Evolutionary conservation across 1,140 invertebrate genomes (phyloP).

Genomic region (Bombus confusus): DNA sequence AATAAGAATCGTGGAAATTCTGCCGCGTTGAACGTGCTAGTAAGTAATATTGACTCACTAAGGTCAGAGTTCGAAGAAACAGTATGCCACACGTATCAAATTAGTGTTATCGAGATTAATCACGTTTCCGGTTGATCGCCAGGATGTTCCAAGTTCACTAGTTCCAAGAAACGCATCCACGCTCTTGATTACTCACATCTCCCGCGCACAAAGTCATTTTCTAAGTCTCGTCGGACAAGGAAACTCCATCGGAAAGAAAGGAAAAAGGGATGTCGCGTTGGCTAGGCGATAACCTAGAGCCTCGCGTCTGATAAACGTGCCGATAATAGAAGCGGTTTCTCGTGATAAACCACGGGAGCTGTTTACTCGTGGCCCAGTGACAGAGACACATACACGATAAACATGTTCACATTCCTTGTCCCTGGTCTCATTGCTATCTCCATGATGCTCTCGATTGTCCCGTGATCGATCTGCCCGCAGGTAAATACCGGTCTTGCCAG

Average conservation of each 20-base stretch:
- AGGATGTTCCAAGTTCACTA: not conserved
- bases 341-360: constrained; percentile 40
- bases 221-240: not conserved
- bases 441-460: not conserved
- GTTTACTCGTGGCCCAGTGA: constrained; percentile 46
- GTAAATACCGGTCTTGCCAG: constrained; percentile 46
- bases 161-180: not conserved
- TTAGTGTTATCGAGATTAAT: not conserved
- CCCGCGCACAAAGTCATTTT: not conserved
- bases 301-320: constrained; percentile 48
- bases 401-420: constrained; percentile 12
- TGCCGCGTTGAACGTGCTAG: no score
- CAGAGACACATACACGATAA: constrained; percentile 25
- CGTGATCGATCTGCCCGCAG: constrained; percentile 25
- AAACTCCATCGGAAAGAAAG: not conserved
- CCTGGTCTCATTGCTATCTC: constrained; percentile 23
- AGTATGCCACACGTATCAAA: not conserved
- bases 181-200: constrained; percentile 12
- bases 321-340: constrained; percentile 26
- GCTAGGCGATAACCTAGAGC: constrained; percentile 46
- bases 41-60: no score
- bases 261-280: not conserved
- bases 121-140: not conserved
- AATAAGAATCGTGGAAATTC: no score
- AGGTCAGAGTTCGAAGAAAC: not conserved